Conservation (phyloP, 2,797 vertebrate species). For the Sandelia bainsii region DNA sequence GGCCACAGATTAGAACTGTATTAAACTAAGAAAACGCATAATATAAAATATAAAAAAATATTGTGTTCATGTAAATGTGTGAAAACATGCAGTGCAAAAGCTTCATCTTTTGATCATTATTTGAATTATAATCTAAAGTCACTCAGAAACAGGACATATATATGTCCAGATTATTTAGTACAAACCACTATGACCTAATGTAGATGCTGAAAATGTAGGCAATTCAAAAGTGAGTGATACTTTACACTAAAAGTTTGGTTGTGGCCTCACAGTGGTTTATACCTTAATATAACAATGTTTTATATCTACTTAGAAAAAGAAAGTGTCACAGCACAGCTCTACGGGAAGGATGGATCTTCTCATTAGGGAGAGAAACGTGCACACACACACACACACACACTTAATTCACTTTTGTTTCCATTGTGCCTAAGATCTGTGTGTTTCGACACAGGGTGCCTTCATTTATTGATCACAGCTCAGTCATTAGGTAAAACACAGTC, state of each 20-base stretch:
- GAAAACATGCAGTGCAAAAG: too few species aligned
- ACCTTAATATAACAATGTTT: conserved; percentile 22
- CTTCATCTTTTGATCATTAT: too few species aligned
- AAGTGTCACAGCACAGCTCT: conserved; percentile 15
- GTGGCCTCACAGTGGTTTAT: not conserved
- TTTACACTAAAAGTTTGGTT: not conserved
- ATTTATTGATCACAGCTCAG: conserved; percentile 46
- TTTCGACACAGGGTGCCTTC: conserved; percentile 34
- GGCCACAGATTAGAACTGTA: too few species aligned
- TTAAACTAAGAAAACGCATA: not conserved
- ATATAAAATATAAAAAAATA: not conserved
- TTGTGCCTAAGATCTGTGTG: conserved; percentile 27
- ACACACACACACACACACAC: conserved; percentile 9
- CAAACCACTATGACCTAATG: not conserved
- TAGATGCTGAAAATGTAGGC: not conserved
- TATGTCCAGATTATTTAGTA: not conserved
- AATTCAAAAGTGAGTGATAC: not conserved
- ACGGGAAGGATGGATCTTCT: conserved; percentile 29
- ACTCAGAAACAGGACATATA: not conserved
- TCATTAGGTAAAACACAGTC: conserved; percentile 53
- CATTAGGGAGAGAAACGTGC: conserved; percentile 29
- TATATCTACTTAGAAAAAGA: conserved; percentile 4
- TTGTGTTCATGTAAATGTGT: too few species aligned
- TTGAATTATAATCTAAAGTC: not conserved
- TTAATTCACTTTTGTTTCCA: conserved; percentile 26